Percentiles rank a stretch among this genome's conserved stretches.
phyloP scores from a whole-genome alignment of 1,140 invertebrate genomes.

The Listronotus oregonensis region DNA sequence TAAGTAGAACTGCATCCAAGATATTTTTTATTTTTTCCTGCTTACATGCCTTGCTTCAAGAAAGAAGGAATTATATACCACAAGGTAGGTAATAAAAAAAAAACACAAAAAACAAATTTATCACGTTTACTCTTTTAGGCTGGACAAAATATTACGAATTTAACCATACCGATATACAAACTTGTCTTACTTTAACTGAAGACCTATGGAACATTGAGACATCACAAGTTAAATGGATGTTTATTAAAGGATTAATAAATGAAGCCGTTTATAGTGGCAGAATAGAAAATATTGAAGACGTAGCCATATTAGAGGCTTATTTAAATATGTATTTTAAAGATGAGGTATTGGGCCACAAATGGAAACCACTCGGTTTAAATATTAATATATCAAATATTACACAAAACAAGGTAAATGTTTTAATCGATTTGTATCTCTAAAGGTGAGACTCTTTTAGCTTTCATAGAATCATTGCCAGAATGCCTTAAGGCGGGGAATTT shows the following conservation, averaged over 20 bases:
- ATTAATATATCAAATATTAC: slow-evolving; percentile 60
- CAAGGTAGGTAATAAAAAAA: slow-evolving; percentile 56
- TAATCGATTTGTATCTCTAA: no score
- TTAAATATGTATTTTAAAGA: slow-evolving; percentile 73
- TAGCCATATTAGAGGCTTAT: slow-evolving; percentile 74
- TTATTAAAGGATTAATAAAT: slow-evolving; percentile 79
- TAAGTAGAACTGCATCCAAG: slow-evolving; percentile 52
- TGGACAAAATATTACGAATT: slow-evolving; percentile 93
- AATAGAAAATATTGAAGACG: slow-evolving; percentile 82
- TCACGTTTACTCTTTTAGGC: slow-evolving; percentile 56
- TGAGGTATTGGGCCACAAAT: slow-evolving; percentile 63
- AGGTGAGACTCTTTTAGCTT: no score
- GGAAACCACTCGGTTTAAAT: slow-evolving; percentile 62
- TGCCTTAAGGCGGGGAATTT: no score
- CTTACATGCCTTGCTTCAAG: slow-evolving; percentile 87
- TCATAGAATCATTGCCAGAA: no score
- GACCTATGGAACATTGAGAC: slow-evolving; percentile 59
- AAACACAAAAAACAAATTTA: neutral
- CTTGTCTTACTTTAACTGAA: slow-evolving; percentile 74
- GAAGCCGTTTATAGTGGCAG: slow-evolving; percentile 87
- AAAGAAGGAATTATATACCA: slow-evolving; percentile 84
- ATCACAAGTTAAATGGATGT: slow-evolving; percentile 70
- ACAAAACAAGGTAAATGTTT: slow-evolving; percentile 28
- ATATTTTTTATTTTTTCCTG: slow-evolving; percentile 75
- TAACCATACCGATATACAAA: slow-evolving; percentile 80